These are phyloP conservation scores for Vireo griseus DNA, from an alignment of 2,797 vertebrate species.

Conservation along the genomic window DNA sequence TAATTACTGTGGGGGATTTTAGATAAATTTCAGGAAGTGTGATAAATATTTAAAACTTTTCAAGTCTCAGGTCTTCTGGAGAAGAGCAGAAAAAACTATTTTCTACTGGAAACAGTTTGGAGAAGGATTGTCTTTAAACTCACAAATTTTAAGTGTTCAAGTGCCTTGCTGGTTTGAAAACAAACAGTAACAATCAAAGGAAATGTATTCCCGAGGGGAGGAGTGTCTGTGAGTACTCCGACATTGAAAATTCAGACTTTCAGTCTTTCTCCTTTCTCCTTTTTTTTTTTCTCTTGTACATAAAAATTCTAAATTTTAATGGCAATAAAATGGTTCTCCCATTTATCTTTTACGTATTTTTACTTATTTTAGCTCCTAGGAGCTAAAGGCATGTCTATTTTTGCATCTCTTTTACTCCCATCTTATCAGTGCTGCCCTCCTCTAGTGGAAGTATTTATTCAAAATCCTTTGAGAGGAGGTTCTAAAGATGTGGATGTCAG, in stretches of 20 bases:
- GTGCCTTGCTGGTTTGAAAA: neutral
- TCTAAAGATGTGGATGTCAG: conserved; percentile 9
- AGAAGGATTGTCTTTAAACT: neutral
- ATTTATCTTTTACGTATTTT: neutral
- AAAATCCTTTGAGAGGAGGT: neutral
- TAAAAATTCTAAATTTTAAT: neutral
- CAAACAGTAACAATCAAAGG: neutral
- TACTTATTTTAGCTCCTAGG: neutral
- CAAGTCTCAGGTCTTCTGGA: neutral
- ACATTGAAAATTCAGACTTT: neutral
- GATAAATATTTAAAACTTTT: neutral
- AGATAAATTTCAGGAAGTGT: neutral
- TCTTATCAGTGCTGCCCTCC: neutral
- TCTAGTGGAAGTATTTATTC: neutral
- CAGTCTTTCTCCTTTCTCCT: neutral
- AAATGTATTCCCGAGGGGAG: neutral
- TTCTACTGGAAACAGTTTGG: neutral
- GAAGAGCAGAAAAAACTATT: neutral
- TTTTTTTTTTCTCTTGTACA: neutral
- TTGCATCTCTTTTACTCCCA: neutral
- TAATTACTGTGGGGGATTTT: neutral
- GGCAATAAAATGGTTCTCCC: neutral
- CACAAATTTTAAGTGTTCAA: neutral
- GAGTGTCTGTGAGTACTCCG: neutral
- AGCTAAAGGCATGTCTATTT: neutral